Evolutionary conservation across 2,888 invertebrate genomes (phyloP).

Genomic region (Hemicrepidius hirtus): DNA sequence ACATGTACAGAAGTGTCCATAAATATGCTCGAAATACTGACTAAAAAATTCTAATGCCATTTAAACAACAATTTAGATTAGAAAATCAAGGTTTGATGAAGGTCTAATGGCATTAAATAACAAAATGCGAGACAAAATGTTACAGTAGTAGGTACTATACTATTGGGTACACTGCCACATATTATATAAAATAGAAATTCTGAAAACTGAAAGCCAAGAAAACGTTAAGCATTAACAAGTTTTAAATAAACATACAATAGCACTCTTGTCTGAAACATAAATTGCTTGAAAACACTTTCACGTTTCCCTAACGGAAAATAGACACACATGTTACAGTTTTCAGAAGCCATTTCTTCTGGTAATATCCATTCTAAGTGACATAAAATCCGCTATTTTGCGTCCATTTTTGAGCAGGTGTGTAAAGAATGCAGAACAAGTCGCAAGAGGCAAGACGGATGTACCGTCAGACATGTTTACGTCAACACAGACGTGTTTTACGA

Average conservation of each 20-base stretch:
- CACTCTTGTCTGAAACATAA: not conserved
- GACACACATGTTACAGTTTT: constrained; percentile 17
- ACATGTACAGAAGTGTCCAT: too few species aligned
- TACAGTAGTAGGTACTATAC: too few species aligned
- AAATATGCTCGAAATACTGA: too few species aligned
- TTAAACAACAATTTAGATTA: too few species aligned
- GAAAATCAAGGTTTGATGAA: too few species aligned
- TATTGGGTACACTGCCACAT: too few species aligned
- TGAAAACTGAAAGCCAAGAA: not conserved
- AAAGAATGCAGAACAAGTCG: constrained; percentile 22
- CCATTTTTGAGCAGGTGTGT: constrained; percentile 31
- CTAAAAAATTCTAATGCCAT: too few species aligned
- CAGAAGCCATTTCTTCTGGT: constrained; percentile 12
- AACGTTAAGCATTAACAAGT: not conserved
- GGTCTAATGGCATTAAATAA: too few species aligned
- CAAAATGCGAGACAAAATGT: too few species aligned
- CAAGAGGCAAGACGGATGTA: constrained; percentile 33
- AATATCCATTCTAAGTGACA: constrained; percentile 38
- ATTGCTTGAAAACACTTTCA: not conserved
- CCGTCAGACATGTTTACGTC: constrained; percentile 42
- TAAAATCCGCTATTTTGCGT: constrained; percentile 33
- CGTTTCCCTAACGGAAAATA: not conserved
- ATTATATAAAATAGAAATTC: too few species aligned
- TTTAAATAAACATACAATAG: not conserved
- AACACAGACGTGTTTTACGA: constrained; percentile 36